A percentile compares a stretch with the other conserved stretches of the same genome.
These are phyloP conservation scores for Eupeodes latifasciatus DNA, from an alignment of 2,888 invertebrate genomes.

Conservation along the genomic window DNA sequence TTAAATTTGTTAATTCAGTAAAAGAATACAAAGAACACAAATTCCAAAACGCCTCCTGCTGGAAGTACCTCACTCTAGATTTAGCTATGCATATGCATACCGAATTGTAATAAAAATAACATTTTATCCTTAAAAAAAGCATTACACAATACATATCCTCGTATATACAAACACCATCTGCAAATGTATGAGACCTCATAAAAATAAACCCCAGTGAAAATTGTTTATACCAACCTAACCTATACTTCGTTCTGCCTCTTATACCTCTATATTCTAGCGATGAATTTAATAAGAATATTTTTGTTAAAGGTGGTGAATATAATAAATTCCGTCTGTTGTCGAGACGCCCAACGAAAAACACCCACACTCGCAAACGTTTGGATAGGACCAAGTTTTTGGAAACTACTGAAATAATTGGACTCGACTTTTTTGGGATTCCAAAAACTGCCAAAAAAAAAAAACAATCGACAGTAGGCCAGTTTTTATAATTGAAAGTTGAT, in stretches of 20 bases:
- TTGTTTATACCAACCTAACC: conserved; percentile 33
- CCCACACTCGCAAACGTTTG: not conserved
- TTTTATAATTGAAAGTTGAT: too few species aligned
- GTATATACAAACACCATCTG: conserved; percentile 59
- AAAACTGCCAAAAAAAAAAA: too few species aligned
- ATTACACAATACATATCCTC: conserved; percentile 16
- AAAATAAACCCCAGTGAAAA: conserved; percentile 67
- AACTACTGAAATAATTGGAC: too few species aligned
- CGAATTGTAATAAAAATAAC: conserved; percentile 15
- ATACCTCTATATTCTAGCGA: conserved; percentile 40
- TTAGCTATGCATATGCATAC: not conserved
- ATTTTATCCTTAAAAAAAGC: conserved; percentile 21
- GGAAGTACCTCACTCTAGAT: too few species aligned
- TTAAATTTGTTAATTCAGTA: conserved; percentile 39
- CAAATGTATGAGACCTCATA: conserved; percentile 67
- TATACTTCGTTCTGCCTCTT: not conserved
- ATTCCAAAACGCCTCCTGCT: not conserved
- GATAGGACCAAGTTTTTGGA: not conserved
- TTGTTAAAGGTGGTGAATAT: conserved; percentile 49
- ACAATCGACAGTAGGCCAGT: too few species aligned
- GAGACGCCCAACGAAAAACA: conserved; percentile 33
- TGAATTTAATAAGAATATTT: conserved; percentile 72
- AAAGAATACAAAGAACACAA: not conserved
- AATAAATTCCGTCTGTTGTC: conserved; percentile 68
- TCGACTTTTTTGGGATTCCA: too few species aligned